These are phyloP conservation scores for Venusia cambrica DNA, from an alignment of 2,888 invertebrate genomes.

Conservation along the genomic window DNA sequence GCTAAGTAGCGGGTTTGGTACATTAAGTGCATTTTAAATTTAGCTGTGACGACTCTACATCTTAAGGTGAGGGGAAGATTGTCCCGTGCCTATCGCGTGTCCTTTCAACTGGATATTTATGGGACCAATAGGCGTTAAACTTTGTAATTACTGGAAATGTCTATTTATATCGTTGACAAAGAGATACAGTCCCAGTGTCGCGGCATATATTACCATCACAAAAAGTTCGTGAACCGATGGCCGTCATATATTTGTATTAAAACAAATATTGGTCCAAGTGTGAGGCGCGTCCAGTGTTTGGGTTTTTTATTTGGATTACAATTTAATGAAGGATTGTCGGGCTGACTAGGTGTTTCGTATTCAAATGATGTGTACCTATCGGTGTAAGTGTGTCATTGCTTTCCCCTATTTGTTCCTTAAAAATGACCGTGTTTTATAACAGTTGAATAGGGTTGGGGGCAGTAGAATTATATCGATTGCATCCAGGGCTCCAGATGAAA, in stretches of 20 bases:
- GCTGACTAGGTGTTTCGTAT: constrained; percentile 46
- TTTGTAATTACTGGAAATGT: constrained; percentile 33
- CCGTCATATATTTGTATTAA: constrained; percentile 72
- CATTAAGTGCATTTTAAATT: constrained; percentile 80
- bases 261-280: constrained; percentile 78
- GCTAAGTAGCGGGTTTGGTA: constrained; percentile 78
- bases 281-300: constrained; percentile 67
- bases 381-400: constrained; percentile 36
- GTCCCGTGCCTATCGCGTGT: constrained; percentile 73
- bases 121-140: constrained; percentile 22
- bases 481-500: constrained; percentile 51
- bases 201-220: constrained; percentile 76
- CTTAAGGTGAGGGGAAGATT: constrained; percentile 70
- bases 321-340: constrained; percentile 75
- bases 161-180: constrained; percentile 45
- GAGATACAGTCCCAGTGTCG: constrained; percentile 43
- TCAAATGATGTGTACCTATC: constrained; percentile 46
- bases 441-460: constrained; percentile 25
- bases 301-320: constrained; percentile 62
- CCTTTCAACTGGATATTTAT: constrained; percentile 58
- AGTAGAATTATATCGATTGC: constrained; percentile 50
- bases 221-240: constrained; percentile 64
- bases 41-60: constrained; percentile 71
- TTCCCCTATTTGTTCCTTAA: constrained; percentile 6
- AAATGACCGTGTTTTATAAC: constrained; percentile 16